These are phyloP conservation scores for Spea multiplicata DNA, from an alignment of 2,113 vertebrate genomes.

Conservation along the genomic window DNA sequence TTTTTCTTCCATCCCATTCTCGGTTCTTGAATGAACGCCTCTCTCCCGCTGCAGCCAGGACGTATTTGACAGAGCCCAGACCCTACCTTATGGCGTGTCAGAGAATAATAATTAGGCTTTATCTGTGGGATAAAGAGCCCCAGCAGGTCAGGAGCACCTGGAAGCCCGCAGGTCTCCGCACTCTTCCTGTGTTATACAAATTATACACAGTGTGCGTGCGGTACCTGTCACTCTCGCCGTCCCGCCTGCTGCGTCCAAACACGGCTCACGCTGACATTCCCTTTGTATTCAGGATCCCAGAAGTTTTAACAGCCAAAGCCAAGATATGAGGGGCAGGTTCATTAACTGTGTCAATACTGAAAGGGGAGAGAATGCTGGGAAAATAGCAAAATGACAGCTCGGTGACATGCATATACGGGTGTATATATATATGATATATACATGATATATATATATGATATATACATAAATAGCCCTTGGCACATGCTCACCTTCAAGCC, in stretches of 20 bases:
- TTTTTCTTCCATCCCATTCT: not conserved
- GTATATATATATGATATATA: too few species aligned
- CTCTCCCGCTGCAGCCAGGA: not conserved
- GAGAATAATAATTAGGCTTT: constrained; percentile 6
- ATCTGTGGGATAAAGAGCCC: constrained; percentile 2
- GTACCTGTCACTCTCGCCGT: not conserved
- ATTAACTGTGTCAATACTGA: too few species aligned
- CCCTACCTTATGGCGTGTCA: not conserved
- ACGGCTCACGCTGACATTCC: not conserved
- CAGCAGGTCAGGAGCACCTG: constrained; percentile 1
- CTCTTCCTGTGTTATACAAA: not conserved
- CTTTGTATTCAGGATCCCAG: not conserved
- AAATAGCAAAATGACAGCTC: too few species aligned
- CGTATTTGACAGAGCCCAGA: not conserved
- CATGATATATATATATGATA: too few species aligned
- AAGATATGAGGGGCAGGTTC: not conserved
- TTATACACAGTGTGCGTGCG: not conserved
- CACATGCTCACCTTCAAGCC: too few species aligned
- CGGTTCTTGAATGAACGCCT: not conserved
- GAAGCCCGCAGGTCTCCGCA: not conserved
- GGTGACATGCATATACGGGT: too few species aligned
- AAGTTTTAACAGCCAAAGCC: not conserved
- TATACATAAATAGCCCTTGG: too few species aligned
- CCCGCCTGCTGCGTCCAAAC: not conserved
- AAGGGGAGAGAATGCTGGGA: too few species aligned